A percentile compares a stretch with the other conserved stretches of the same genome.
phyloP scores from a whole-genome alignment of 2,888 invertebrate genomes.

The Steinernema hermaphroditum region DNA sequence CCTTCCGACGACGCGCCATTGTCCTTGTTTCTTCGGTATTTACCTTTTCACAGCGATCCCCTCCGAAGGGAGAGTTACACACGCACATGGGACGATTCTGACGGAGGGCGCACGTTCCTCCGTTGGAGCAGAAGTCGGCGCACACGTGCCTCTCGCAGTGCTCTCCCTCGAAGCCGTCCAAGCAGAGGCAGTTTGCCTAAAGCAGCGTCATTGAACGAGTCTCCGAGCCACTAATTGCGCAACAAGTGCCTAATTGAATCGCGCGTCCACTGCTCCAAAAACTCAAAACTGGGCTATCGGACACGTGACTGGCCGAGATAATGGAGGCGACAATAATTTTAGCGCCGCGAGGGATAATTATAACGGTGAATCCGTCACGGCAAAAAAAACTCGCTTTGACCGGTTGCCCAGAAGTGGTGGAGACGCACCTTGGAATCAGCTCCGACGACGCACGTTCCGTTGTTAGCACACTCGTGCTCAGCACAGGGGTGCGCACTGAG shows the following conservation, averaged over 20 bases:
- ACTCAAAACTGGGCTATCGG: slow-evolving; percentile 13
- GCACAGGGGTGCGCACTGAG: slow-evolving; percentile 48
- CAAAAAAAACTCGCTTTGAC: not conserved
- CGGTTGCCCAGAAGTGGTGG: not conserved
- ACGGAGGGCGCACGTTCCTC: slow-evolving; percentile 42
- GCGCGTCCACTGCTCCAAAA: not conserved
- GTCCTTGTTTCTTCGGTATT: slow-evolving; percentile 31
- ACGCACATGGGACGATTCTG: slow-evolving; percentile 52
- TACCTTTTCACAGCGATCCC: slow-evolving; percentile 55
- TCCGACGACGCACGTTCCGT: slow-evolving; percentile 58
- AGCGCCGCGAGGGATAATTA: slow-evolving; percentile 20
- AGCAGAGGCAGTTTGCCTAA: slow-evolving; percentile 56
- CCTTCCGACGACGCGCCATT: slow-evolving; percentile 13
- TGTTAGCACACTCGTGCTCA: slow-evolving; percentile 51
- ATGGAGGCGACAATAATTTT: slow-evolving; percentile 28
- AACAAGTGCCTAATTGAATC: not conserved
- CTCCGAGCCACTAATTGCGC: too few relatives aligned
- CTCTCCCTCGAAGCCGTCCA: slow-evolving; percentile 53
- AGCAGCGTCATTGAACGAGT: not conserved
- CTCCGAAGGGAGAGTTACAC: slow-evolving; percentile 51
- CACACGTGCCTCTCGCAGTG: slow-evolving; percentile 58
- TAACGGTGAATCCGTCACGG: not conserved
- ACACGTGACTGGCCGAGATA: slow-evolving; percentile 17
- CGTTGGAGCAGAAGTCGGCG: slow-evolving; percentile 53
- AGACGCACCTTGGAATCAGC: slow-evolving; percentile 43